Evolutionary conservation across 2,113 vertebrate genomes (phyloP).

Genomic region (Lagopus leucura): DNA sequence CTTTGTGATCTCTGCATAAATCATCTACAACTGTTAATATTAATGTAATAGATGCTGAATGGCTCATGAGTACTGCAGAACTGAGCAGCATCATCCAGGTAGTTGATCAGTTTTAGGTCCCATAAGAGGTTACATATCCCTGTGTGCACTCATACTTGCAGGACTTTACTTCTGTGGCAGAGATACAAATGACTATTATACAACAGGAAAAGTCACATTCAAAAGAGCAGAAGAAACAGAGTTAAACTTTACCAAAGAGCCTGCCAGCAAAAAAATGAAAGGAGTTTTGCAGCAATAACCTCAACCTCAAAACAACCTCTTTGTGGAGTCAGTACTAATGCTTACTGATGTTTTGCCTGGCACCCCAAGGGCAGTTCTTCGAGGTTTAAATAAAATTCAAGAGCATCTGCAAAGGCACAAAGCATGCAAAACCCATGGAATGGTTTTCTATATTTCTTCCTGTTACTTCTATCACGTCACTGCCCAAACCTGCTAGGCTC

Average conservation of each 20-base stretch:
- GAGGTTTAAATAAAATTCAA: constrained; percentile 20
- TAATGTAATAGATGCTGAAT: background rate
- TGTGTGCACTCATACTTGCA: background rate
- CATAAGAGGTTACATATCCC: background rate
- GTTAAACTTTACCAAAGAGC: background rate
- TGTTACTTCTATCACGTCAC: background rate
- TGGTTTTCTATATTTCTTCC: background rate
- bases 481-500: background rate
- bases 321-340: constrained; percentile 31
- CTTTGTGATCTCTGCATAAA: background rate
- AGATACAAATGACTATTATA: background rate
- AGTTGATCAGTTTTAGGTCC: background rate
- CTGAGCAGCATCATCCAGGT: background rate
- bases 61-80: background rate
- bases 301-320: background rate
- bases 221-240: background rate
- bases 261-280: background rate
- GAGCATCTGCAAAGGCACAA: background rate
- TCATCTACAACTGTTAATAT: background rate
- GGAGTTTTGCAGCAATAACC: background rate
- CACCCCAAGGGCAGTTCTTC: background rate
- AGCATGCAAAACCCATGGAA: background rate
- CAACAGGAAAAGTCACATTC: background rate
- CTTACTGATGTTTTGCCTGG: constrained; percentile 14
- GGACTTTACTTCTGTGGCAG: background rate